phyloP scores from a whole-genome alignment of 2,888 invertebrate species.

The Drosophila quinaria region DNA sequence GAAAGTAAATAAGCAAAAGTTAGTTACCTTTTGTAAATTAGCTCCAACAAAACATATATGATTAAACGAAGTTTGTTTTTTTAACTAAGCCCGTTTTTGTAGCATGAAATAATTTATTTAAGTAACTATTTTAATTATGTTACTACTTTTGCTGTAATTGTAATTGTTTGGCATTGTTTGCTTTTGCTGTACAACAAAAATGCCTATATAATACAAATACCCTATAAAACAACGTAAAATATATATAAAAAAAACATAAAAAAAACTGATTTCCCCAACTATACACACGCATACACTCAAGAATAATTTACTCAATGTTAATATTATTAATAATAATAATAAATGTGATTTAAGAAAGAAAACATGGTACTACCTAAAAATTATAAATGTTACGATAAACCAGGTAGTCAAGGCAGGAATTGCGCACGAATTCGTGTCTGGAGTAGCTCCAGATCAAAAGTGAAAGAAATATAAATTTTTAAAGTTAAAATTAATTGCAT shows the following conservation, averaged over 20 bases:
- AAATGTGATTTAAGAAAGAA: slow-evolving; percentile 79
- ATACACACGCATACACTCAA: slow-evolving; percentile 72
- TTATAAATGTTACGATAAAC: slow-evolving; percentile 55
- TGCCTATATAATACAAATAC: slow-evolving; percentile 61
- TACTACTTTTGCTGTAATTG: slow-evolving; percentile 61
- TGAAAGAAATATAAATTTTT: slow-evolving; percentile 38
- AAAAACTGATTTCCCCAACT: slow-evolving; percentile 52
- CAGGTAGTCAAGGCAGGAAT: slow-evolving; percentile 50
- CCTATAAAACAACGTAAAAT: slow-evolving; percentile 47
- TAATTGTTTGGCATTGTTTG: slow-evolving; percentile 67
- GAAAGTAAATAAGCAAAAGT: slow-evolving; percentile 16
- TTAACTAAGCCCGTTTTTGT: slow-evolving; percentile 56
- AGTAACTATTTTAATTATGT: slow-evolving; percentile 71
- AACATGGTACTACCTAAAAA: slow-evolving; percentile 71
- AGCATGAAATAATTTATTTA: slow-evolving; percentile 75
- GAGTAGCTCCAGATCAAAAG: slow-evolving; percentile 39
- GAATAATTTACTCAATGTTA: slow-evolving; percentile 78
- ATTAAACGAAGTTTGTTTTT: slow-evolving; percentile 44
- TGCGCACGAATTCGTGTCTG: slow-evolving; percentile 30
- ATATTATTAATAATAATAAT: slow-evolving; percentile 68
- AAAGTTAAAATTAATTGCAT: slow-evolving; percentile 41
- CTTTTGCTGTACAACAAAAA: slow-evolving; percentile 63
- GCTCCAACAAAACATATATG: slow-evolving; percentile 8
- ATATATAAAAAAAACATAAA: slow-evolving; percentile 8
- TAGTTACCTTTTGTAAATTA: slow-evolving; percentile 17